phyloP scores from a whole-genome alignment of 2,113 vertebrate genomes.

The Misgurnus mizolepis region DNA sequence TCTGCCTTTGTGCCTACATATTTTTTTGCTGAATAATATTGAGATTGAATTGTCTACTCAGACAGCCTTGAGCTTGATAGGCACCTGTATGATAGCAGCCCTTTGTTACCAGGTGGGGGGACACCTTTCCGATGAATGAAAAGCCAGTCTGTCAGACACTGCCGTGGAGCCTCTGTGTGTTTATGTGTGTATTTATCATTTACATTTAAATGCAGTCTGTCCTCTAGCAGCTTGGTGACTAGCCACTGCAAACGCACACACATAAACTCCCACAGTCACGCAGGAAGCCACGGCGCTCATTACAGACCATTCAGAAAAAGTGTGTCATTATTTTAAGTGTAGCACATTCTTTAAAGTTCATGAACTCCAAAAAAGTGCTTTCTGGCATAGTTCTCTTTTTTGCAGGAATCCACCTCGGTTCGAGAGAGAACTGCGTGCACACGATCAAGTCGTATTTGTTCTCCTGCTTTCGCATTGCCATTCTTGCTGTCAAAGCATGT shows the following conservation, averaged over 20 bases:
- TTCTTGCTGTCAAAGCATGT: conserved; percentile 33
- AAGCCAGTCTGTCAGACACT: conserved; percentile 31
- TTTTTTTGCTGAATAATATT: background rate
- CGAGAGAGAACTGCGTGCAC: background rate
- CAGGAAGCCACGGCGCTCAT: conserved; percentile 38
- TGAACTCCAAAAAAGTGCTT: conserved; percentile 11
- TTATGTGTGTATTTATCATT: conserved; percentile 41
- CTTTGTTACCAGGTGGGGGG: conserved; percentile 10
- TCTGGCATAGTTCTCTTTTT: background rate
- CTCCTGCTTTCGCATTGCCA: background rate
- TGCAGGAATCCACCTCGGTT: background rate
- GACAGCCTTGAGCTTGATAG: conserved; percentile 10
- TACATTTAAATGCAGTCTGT: conserved; percentile 46
- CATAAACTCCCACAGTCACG: conserved; percentile 21
- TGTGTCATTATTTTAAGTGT: conserved; percentile 43
- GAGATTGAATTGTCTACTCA: background rate
- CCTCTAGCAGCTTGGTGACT: conserved; percentile 29
- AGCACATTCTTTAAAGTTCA: conserved; percentile 28
- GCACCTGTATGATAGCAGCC: conserved; percentile 18
- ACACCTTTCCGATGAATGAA: conserved; percentile 15
- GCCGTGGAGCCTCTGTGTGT: conserved; percentile 32
- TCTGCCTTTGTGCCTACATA: background rate
- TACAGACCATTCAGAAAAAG: conserved; percentile 37
- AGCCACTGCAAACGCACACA: conserved; percentile 2
- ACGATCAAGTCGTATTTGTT: background rate